Percentiles rank a stretch among this genome's conserved stretches.
phyloP scores from a whole-genome alignment of 1,140 invertebrate genomes.

The Lasaia peninsularis region DNA sequence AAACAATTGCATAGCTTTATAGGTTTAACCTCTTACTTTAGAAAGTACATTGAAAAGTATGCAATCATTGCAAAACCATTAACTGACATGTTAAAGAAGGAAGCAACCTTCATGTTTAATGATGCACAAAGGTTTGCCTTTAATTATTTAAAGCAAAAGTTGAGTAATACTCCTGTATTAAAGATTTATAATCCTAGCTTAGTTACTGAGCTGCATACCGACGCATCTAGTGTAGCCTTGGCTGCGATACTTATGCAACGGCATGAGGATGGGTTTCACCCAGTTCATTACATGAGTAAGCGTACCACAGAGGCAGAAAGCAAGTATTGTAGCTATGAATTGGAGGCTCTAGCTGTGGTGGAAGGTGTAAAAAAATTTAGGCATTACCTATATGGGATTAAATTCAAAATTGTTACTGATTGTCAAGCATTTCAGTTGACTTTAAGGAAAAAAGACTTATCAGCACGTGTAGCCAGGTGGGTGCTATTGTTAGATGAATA shows the following conservation, averaged over 20 bases:
- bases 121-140: background rate
- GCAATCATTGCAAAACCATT: slow-evolving; percentile 41
- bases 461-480: slow-evolving; percentile 50
- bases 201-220: background rate
- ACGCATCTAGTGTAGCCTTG: background rate
- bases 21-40: slow-evolving; percentile 49
- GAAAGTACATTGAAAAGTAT: slow-evolving; percentile 45
- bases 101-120: slow-evolving; percentile 16
- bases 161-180: background rate
- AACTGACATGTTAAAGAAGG: slow-evolving; percentile 37
- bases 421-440: slow-evolving; percentile 56
- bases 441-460: slow-evolving; percentile 52
- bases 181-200: background rate
- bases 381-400: slow-evolving; percentile 44
- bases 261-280: background rate
- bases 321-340: slow-evolving; percentile 41
- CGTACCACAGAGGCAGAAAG: slow-evolving; percentile 1
- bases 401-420: slow-evolving; percentile 67
- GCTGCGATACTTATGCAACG: background rate
- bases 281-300: slow-evolving; percentile 15
- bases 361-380: slow-evolving; percentile 53
- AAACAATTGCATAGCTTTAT: slow-evolving; percentile 50
- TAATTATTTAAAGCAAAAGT: background rate
- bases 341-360: slow-evolving; percentile 54
- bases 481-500: slow-evolving; percentile 29